Evolutionary conservation across 64 coral and sea anemone genomes (phyloP), one percentile per base, ranked within the genome.

Genomic region (Astreopora myriophthalma): DNA sequence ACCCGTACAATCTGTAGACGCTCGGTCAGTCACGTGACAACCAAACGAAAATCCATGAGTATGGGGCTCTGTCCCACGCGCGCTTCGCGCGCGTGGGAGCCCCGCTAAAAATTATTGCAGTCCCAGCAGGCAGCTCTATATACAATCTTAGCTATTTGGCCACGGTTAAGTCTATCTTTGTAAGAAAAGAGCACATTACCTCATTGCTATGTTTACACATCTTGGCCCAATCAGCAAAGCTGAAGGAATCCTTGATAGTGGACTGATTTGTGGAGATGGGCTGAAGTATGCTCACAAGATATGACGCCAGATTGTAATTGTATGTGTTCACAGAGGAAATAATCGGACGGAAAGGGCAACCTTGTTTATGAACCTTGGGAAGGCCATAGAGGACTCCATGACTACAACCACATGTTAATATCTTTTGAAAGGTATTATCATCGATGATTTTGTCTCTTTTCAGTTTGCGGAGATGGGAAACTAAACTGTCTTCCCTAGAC

Each of bases 161-260:
- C n/a, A n/a, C n/a, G n/a, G n/a, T n/a, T n/a, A n/a, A n/a, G n/a
- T n/a, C n/a, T n/a, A n/a, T n/a, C n/a, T n/a, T n/a, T n/a, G n/a
- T n/a, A n/a, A n/a, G n/a, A 62, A 82, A 82, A 58, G 78, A 82
- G 34, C 78, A 55, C 42, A 82, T 82, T 19, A 52, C 52, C 52
- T 61, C 78, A 82, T 82, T 82, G 78, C 60, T 82, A 35, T 82
- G 48, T 20, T 82, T 30, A 82, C 60, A 35, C 27, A 24, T 82
- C 44, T 62, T 82, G 26, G 78, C 49, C 78, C 48, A 82, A 46
- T 82, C 78, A 8, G 35, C 78, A 82, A 61, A 82, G 20, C 48
- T 82, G 7, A 82, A 82, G 22, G 81, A 65, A 58, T 66, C 81
- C 81, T 85, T 85, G 81, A 85, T 85, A 24, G 81, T 85, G 61